Conservation (phyloP, 2,797 vertebrate genomes). For the Sciaenops ocellatus region DNA sequence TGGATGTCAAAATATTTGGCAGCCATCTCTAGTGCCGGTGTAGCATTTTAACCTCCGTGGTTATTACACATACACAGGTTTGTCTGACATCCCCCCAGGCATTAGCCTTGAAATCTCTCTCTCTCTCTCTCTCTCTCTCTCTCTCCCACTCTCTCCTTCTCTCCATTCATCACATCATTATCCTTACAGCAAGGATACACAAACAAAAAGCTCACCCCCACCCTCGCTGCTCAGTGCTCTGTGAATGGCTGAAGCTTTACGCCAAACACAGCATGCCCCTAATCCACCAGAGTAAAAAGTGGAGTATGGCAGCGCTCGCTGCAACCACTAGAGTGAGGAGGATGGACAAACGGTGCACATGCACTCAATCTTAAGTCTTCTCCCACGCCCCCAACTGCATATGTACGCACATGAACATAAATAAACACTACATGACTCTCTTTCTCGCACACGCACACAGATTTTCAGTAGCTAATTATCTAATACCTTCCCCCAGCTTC, state of each 20-base stretch:
- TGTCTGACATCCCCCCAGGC: conserved; percentile 82
- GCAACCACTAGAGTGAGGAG: conserved; percentile 33
- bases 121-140: conserved; percentile 61
- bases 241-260: conserved; percentile 67
- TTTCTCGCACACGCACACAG: conserved; percentile 8
- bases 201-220: conserved; percentile 70
- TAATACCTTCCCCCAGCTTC: conserved; percentile 59
- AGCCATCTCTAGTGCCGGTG: conserved; percentile 80
- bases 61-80: conserved; percentile 84
- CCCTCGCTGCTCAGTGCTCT: conserved; percentile 53
- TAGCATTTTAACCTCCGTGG: conserved; percentile 84
- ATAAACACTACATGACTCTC: conserved; percentile 27
- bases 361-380: conserved; percentile 40
- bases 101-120: conserved; percentile 82
- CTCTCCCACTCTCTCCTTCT: conserved; percentile 61
- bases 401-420: conserved; percentile 11
- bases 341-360: conserved; percentile 40
- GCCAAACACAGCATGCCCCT: conserved; percentile 60
- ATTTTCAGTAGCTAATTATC: conserved; percentile 71
- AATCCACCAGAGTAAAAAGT: conserved; percentile 59
- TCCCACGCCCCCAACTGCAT: background rate
- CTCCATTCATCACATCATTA: conserved; percentile 82
- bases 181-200: conserved; percentile 78
- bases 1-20: conserved; percentile 85
- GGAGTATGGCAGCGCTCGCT: conserved; percentile 37